phyloP scores from a whole-genome alignment of 2,888 invertebrate species.

The Platycheirus rosarum region DNA sequence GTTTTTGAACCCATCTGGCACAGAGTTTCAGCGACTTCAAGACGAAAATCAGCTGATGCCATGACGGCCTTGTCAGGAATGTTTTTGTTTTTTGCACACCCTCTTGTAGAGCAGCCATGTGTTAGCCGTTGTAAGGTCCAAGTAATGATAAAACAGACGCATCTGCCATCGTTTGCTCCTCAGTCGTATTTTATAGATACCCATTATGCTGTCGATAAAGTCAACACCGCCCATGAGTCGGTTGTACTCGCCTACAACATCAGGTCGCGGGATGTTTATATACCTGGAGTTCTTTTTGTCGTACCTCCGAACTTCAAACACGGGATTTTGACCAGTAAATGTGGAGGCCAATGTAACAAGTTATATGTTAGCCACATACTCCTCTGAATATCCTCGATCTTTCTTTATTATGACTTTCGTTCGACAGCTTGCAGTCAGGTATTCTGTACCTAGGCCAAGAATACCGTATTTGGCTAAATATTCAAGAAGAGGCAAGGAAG shows the following conservation, averaged over 20 bases:
- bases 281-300: conserved; percentile 33
- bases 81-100: background rate
- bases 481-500: conserved; percentile 9
- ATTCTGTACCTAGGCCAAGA: conserved; percentile 7
- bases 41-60: too few relatives aligned
- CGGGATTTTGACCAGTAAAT: conserved; percentile 55
- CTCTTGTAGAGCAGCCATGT: conserved; percentile 13
- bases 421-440: background rate
- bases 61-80: too few relatives aligned
- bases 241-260: conserved; percentile 37
- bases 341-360: conserved; percentile 39
- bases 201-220: conserved; percentile 62
- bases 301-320: conserved; percentile 31
- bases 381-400: conserved; percentile 56
- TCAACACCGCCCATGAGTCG: conserved; percentile 42
- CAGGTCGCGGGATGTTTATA: conserved; percentile 42
- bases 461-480: conserved; percentile 3
- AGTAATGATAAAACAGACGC: conserved; percentile 47
- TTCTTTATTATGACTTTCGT: conserved; percentile 31
- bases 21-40: too few relatives aligned
- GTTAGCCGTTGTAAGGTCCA: conserved; percentile 48
- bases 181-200: conserved; percentile 49
- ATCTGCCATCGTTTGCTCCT: conserved; percentile 53
- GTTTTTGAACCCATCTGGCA: too few relatives aligned
- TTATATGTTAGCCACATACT: conserved; percentile 58